Conservation (phyloP, 53 echinoderm and acorn worm genomes). For the Zoroaster sp. region DNA sequence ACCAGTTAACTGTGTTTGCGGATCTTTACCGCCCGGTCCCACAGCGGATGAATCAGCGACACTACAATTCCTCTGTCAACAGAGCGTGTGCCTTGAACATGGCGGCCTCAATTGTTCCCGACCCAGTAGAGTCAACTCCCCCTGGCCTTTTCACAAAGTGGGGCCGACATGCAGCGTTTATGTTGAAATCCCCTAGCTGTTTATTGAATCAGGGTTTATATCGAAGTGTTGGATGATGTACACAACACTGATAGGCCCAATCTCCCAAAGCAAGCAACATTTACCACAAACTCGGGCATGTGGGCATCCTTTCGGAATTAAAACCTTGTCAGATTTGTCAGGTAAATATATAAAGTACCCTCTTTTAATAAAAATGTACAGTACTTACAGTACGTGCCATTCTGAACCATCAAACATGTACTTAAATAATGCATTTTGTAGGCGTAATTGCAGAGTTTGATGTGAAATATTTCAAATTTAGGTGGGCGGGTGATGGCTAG, state of each 20-base stretch:
- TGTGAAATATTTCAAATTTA: no score
- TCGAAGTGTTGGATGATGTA: not conserved
- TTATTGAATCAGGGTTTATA: constrained; percentile 44
- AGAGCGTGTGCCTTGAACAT: constrained; percentile 52
- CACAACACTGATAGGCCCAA: constrained; percentile 38
- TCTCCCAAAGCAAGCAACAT: constrained; percentile 54
- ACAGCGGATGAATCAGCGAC: constrained; percentile 27
- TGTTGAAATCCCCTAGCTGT: constrained; percentile 15
- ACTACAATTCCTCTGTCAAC: constrained; percentile 52
- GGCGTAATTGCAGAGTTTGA: no score
- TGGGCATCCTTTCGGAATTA: constrained; percentile 1
- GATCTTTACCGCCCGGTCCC: constrained; percentile 44
- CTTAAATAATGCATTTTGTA: no score
- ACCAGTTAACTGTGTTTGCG: constrained; percentile 54
- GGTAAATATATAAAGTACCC: constrained; percentile 22
- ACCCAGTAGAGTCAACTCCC: constrained; percentile 17
- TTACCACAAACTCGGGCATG: constrained; percentile 9
- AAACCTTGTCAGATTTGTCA: constrained; percentile 20
- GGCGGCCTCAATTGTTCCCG: constrained; percentile 45
- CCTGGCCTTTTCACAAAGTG: constrained; percentile 12
- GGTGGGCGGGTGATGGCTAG: no score
- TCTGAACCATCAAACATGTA: no score
- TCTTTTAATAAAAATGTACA: not conserved
- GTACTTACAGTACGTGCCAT: no score
- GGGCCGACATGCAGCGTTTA: constrained; percentile 18